Conservation (phyloP, 2,797 vertebrate genomes). For the Podarcis siculus region DNA sequence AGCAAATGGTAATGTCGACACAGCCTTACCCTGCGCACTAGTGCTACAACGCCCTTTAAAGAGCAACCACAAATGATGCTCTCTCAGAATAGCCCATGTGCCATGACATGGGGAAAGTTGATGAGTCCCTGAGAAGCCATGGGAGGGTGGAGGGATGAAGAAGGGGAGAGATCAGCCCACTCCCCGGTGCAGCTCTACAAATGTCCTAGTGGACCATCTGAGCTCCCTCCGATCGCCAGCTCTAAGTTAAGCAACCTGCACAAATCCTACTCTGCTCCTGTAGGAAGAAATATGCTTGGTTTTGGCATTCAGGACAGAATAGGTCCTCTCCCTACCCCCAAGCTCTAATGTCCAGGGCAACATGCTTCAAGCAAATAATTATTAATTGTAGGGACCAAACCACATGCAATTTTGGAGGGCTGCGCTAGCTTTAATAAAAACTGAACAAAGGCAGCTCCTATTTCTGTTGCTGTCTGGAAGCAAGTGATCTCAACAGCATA, state of each 20-base stretch:
- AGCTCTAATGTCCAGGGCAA: not conserved
- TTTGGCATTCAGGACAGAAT: not conserved
- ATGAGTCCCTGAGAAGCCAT: not conserved
- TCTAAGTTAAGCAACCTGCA: not conserved
- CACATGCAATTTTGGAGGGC: no score
- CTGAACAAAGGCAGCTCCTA: not conserved
- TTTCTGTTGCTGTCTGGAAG: not conserved
- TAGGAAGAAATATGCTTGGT: not conserved
- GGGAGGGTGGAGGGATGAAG: no score
- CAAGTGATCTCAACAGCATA: not conserved
- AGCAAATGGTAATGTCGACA: no score
- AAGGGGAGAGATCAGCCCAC: not conserved
- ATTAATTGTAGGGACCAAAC: not conserved
- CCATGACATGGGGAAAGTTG: not conserved
- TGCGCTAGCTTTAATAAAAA: not conserved
- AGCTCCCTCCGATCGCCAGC: not conserved
- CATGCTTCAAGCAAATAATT: not conserved
- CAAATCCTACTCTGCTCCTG: not conserved
- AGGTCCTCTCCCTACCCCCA: not conserved
- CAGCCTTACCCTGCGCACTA: not conserved
- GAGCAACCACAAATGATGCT: not conserved
- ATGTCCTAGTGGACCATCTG: not conserved
- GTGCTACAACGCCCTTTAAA: not conserved
- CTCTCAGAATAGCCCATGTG: not conserved
- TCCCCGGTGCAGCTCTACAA: not conserved